Conservation (phyloP, 1,140 invertebrate genomes). For the Agraylea sexmaculata region DNA sequence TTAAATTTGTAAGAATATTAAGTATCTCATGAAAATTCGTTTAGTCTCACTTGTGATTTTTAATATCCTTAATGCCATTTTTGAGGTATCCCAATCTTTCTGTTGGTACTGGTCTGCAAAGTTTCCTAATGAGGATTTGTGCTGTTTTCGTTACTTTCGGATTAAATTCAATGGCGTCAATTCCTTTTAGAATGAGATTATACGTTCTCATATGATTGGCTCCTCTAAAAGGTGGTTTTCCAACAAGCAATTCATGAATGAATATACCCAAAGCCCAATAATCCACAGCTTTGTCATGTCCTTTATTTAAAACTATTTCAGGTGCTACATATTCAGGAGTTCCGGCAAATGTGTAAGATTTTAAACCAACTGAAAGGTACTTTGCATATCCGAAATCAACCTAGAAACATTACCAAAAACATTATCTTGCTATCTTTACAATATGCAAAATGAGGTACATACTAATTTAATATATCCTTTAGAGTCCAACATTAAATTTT, state of each 20-base stretch:
- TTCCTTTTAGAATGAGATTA: conserved; percentile 86
- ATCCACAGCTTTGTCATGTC: conserved; percentile 85
- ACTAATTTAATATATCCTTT: conserved; percentile 88
- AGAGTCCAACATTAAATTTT: conserved; percentile 81
- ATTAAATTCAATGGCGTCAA: conserved; percentile 81
- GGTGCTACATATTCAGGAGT: conserved; percentile 88
- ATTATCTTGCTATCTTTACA: conserved; percentile 2
- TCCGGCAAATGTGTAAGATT: conserved; percentile 97
- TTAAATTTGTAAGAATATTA: conserved; percentile 1
- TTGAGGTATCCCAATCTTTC: conserved; percentile 89
- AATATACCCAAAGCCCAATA: conserved; percentile 93
- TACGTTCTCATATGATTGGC: conserved; percentile 92
- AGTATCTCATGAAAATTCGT: not conserved
- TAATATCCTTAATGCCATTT: conserved; percentile 83
- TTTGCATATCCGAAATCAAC: conserved; percentile 99
- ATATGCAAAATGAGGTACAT: conserved; percentile 18
- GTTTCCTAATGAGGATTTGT: conserved; percentile 71
- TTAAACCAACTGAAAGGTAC: conserved; percentile 58
- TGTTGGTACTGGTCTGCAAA: conserved; percentile 78
- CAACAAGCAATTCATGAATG: conserved; percentile 82
- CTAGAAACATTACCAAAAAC: conserved; percentile 38
- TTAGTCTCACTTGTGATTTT: conserved; percentile 71
- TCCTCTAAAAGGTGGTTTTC: conserved; percentile 88
- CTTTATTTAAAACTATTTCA: conserved; percentile 90
- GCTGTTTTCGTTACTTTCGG: conserved; percentile 67